These are phyloP conservation scores for Syncerus caffer DNA, from an alignment of 2,797 vertebrate genomes.

Conservation along the genomic window DNA sequence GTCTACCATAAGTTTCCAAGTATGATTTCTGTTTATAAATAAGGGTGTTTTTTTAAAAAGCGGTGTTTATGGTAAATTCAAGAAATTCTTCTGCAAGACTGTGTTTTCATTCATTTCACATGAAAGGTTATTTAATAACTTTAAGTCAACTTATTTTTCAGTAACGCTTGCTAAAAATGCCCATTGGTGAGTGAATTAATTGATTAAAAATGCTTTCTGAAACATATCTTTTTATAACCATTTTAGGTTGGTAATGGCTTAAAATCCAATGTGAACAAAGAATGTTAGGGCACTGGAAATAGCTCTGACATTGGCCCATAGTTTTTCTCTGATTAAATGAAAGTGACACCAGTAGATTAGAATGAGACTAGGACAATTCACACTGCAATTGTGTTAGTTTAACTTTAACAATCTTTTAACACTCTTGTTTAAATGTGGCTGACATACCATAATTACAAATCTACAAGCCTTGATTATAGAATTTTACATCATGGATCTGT, in stretches of 20 bases:
- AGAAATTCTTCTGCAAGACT: conserved; percentile 15
- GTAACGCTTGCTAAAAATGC: conserved; percentile 48
- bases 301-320: conserved; percentile 86
- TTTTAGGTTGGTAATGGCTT: conserved; percentile 79
- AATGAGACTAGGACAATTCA: conserved; percentile 96
- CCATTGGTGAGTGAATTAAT: conserved; percentile 58
- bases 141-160: conserved; percentile 45
- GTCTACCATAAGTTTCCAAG: conserved; percentile 1
- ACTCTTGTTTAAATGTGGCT: conserved; percentile 94
- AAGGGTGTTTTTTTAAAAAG: neutral
- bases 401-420: conserved; percentile 92
- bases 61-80: conserved; percentile 47
- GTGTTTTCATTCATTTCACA: conserved; percentile 47
- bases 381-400: conserved; percentile 96
- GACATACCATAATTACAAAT: conserved; percentile 95
- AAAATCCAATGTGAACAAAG: conserved; percentile 84
- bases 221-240: conserved; percentile 70
- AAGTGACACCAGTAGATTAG: conserved; percentile 97
- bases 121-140: conserved; percentile 44
- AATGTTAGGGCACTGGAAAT: conserved; percentile 87
- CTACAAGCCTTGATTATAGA: conserved; percentile 93
- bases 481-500: conserved; percentile 92
- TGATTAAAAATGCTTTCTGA: conserved; percentile 64
- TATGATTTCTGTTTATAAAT: conserved; percentile 28
- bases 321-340: conserved; percentile 91